A percentile compares a stretch with the other conserved stretches of the same genome.
Evolutionary conservation across 2,113 vertebrate species (phyloP).

Genomic region (Xiphias gladius): DNA sequence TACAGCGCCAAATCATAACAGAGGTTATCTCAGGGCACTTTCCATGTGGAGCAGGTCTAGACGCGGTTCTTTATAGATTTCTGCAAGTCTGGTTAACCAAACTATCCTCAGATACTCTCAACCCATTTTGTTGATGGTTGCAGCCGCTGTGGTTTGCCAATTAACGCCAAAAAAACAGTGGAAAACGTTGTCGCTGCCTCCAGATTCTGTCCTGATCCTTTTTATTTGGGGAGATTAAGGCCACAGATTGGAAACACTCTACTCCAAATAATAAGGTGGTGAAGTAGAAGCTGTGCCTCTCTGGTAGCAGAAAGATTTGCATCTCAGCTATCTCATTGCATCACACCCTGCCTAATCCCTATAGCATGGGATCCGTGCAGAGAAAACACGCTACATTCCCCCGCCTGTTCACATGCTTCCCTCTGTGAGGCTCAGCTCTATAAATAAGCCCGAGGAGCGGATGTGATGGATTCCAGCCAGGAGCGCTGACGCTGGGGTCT

Average conservation of each 20-base stretch:
- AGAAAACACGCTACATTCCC: slow-evolving; percentile 39
- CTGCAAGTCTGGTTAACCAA: no score
- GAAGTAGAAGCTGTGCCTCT: slow-evolving; percentile 16
- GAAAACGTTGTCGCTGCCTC: not conserved
- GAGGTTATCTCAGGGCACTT: no score
- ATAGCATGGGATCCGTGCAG: slow-evolving; percentile 60
- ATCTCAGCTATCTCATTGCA: slow-evolving; percentile 43
- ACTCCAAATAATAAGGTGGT: not conserved
- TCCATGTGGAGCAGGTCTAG: no score
- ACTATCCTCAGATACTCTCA: no score
- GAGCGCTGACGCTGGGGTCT: slow-evolving; percentile 7
- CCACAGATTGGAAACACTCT: not conserved
- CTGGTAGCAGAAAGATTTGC: slow-evolving; percentile 41
- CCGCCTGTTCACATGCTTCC: slow-evolving; percentile 46
- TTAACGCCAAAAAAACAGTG: no score
- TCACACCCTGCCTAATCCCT: slow-evolving; percentile 58
- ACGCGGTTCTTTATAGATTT: no score
- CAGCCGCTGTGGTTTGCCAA: no score
- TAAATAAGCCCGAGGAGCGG: slow-evolving; percentile 63
- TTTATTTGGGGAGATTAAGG: not conserved
- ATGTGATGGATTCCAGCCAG: slow-evolving; percentile 63
- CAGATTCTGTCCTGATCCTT: not conserved
- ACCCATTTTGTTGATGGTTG: no score
- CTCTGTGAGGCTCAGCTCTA: slow-evolving; percentile 52
- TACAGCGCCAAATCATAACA: no score